These are phyloP conservation scores for Halcyon chelicuti DNA, from an alignment of 2,797 vertebrate genomes.

Conservation along the genomic window DNA sequence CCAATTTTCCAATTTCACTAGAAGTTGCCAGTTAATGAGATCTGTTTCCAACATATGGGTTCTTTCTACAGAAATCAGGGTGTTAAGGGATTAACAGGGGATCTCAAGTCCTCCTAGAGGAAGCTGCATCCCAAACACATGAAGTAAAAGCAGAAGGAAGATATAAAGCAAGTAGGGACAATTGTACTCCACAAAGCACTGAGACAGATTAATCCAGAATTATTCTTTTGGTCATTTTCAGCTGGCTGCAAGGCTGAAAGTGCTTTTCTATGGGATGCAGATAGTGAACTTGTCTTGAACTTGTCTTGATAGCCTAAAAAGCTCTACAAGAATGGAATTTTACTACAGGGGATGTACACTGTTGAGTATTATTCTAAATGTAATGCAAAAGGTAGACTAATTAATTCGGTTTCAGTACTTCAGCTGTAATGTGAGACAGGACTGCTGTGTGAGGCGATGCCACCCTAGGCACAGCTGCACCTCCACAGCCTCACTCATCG, in stretches of 20 bases:
- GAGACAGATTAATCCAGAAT: not conserved
- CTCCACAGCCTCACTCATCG: accelerated
- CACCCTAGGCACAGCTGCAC: not conserved
- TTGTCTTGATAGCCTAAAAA: not conserved
- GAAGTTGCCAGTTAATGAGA: not conserved
- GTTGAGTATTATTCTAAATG: not conserved
- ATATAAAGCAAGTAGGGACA: not conserved
- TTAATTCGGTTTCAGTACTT: not conserved
- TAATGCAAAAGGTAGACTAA: not conserved
- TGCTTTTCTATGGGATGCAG: not conserved
- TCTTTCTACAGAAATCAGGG: not conserved
- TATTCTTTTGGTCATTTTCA: not conserved
- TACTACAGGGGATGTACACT: not conserved
- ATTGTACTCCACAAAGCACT: not conserved
- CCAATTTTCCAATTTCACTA: not conserved
- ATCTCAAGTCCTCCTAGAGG: not conserved
- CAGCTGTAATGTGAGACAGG: not conserved
- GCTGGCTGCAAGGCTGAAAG: not conserved
- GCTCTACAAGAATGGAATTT: not conserved
- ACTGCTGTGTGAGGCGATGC: not conserved
- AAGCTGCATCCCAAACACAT: not conserved
- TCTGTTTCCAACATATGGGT: not conserved
- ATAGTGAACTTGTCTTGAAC: not conserved
- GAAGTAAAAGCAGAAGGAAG: not conserved
- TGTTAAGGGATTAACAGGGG: not conserved